phyloP scores from a whole-genome alignment of 2,888 invertebrate species.

The Terebella lapidaria region DNA sequence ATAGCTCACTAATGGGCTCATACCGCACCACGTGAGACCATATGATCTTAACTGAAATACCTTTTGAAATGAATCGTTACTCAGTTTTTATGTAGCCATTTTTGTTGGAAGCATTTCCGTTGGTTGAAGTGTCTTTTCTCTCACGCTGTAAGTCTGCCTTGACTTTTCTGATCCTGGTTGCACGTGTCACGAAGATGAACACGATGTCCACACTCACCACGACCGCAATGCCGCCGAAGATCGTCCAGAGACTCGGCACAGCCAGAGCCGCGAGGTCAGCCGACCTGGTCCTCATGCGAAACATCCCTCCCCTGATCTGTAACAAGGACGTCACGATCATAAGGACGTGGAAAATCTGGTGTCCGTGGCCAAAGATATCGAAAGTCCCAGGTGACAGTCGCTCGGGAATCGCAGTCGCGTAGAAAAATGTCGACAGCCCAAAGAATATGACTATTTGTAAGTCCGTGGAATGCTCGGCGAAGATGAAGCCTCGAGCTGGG shows the following conservation, averaged over 20 bases:
- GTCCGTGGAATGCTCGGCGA: too few species aligned
- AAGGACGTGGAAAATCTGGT: slow-evolving; percentile 34
- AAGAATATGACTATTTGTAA: slow-evolving; percentile 18
- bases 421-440: slow-evolving; percentile 20
- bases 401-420: slow-evolving; percentile 34
- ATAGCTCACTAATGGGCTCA: too few species aligned
- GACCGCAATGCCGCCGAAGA: not conserved
- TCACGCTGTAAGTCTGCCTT: too few species aligned
- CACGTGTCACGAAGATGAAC: not conserved
- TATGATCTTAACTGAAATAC: too few species aligned
- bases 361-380: slow-evolving; percentile 38
- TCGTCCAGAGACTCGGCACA: not conserved
- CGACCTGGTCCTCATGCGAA: slow-evolving; percentile 13
- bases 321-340: slow-evolving; percentile 16
- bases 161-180: slow-evolving; percentile 10
- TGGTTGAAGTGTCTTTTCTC: too few species aligned
- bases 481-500: slow-evolving; percentile 24
- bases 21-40: too few species aligned
- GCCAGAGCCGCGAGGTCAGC: not conserved
- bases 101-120: too few species aligned
- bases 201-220: not conserved
- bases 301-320: slow-evolving; percentile 18
- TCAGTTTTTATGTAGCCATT: too few species aligned
- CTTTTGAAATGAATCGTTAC: too few species aligned
- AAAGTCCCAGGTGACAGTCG: slow-evolving; percentile 30